Conservation (phyloP, 1,140 invertebrate species). For the Aphelenchoides besseyi region DNA sequence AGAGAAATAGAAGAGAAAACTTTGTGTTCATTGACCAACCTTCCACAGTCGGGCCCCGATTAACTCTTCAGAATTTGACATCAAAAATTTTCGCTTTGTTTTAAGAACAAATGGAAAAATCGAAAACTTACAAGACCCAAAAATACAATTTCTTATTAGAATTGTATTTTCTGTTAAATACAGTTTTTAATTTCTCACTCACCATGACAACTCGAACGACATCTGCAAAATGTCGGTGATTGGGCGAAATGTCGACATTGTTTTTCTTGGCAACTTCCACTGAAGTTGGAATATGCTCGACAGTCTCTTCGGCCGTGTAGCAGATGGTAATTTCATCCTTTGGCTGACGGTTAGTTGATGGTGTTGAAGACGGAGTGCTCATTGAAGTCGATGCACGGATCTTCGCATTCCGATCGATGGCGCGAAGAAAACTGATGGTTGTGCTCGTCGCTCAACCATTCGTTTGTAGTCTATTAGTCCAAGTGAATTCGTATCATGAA, state of each 20-base stretch:
- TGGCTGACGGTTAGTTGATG: no score
- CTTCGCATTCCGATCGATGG: not conserved
- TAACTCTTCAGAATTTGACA: not conserved
- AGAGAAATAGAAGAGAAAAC: no score
- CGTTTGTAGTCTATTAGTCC: no score
- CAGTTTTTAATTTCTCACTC: not conserved
- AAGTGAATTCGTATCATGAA: no score
- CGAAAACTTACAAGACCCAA: no score
- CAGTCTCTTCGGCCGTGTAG: no score
- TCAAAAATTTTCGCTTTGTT: not conserved
- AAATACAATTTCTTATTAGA: no score
- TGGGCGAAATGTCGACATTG: not conserved
- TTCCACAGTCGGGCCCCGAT: not conserved
- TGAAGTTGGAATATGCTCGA: no score
- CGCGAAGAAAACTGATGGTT: not conserved
- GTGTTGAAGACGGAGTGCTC: constrained; percentile 16
- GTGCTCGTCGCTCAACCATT: not conserved
- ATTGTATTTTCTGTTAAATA: no score
- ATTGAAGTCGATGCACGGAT: constrained; percentile 7
- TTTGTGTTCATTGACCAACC: not conserved
- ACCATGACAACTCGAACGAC: constrained; percentile 14
- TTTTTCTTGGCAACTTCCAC: not conserved
- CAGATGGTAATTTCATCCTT: not conserved
- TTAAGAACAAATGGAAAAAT: not conserved
- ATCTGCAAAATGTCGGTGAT: constrained; percentile 1